Conservation (phyloP, 2,113 vertebrate species). For the Arizona elegans region DNA sequence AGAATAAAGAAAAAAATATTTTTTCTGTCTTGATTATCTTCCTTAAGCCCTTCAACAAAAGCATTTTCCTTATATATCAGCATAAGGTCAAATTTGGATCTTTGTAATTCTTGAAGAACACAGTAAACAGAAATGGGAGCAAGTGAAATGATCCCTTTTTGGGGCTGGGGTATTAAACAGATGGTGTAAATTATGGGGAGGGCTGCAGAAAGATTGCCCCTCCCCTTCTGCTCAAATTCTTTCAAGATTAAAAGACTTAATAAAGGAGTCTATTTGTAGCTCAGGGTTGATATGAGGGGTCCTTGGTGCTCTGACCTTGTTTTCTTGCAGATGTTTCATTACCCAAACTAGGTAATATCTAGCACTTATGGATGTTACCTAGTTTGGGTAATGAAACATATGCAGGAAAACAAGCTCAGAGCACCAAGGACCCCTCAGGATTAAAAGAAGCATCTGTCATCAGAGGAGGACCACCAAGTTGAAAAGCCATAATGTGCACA, state of each 20-base stretch:
- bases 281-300: no score
- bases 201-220: neutral
- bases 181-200: neutral
- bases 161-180: neutral
- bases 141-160: neutral
- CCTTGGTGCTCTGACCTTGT: no score
- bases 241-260: neutral
- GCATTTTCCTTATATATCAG: neutral
- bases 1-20: neutral
- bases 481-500: neutral
- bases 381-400: no score
- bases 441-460: neutral
- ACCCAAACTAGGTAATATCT: no score
- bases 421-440: neutral
- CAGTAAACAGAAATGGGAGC: neutral
- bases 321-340: no score
- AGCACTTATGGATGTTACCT: no score
- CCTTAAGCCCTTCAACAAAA: neutral
- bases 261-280: no score
- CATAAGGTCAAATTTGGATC: no score
- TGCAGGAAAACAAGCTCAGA: no score
- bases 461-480: neutral
- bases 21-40: neutral
- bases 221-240: neutral
- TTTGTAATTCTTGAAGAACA: neutral